Base-by-base conservation (phyloP, 2,113 vertebrate genomes). In the Jacana jacana region DNA sequence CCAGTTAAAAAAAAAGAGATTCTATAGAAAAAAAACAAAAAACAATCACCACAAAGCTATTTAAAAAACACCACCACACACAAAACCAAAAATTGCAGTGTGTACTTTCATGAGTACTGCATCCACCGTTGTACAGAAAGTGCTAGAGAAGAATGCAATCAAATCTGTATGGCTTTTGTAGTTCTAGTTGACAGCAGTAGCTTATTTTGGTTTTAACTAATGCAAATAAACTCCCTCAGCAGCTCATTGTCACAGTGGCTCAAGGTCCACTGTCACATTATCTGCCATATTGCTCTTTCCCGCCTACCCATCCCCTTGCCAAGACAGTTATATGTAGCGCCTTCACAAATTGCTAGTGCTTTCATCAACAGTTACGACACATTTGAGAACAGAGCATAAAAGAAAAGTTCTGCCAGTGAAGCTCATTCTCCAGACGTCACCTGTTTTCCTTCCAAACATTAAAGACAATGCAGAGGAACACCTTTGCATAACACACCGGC, bases 181-280 rank as follows among this genome's bases (percentile, higher is more conserved):
- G 73, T 91, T 83, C 82, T 81, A 82, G 55, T 35, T 33, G 60
- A 82, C 66, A 33, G 71, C 30, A 92, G 84, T 27, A 88, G 85
- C 58, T 95, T 81, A 88, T 95, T 94, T 90, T 5, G 6, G 10
- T 93, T 96, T 95, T 82, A 96, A 81, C 79, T 58, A 69, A 86
- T 23, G 80, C 6, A 12, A 95, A 83, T 91, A 51, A 96, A 91
- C 70, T 94, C 65, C 33, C 82, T 89, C 61, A 52, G 64, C 55
- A 91, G 52, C 81, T 94, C 55, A 40, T 9, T 86, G 78, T 55
- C 84, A 89, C 44, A 27, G 46, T 4, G 11, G 72, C 71, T 95
- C 64, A 76, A 83, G 82, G 66, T 87, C 76, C 52, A 28, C 35
- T 60, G 54, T 57, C 51, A 31, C 24, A 69, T 77, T 89, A 73